These are phyloP conservation scores for Galemys pyrenaicus DNA, from an alignment of 2,113 vertebrate species.

Conservation along the genomic window DNA sequence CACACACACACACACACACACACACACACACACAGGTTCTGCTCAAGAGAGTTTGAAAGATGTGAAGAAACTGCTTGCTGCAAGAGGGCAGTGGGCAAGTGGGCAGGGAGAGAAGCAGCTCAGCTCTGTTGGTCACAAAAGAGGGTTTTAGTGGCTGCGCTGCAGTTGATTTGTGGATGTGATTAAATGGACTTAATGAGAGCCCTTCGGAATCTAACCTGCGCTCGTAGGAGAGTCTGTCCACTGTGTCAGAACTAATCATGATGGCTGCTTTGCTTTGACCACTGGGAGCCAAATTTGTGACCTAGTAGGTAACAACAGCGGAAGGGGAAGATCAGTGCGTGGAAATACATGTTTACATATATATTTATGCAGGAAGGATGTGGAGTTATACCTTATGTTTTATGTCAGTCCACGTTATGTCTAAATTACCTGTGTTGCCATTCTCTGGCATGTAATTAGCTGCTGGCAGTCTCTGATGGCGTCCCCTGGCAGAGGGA, in stretches of 20 bases:
- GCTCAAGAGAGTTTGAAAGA: background rate
- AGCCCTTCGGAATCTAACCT: background rate
- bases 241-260: background rate
- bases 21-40: background rate
- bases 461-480: background rate
- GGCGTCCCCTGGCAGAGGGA: background rate
- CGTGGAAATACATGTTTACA: background rate
- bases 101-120: background rate
- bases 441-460: background rate
- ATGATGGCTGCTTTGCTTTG: background rate
- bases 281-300: slow-evolving; percentile 4
- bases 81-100: no score
- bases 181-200: slow-evolving; percentile 5
- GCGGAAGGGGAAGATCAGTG: no score
- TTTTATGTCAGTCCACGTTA: no score
- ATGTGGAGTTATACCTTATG: no score
- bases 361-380: no score
- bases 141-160: background rate
- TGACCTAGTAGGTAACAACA: background rate
- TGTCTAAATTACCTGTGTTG: no score
- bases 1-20: no score
- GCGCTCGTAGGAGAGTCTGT: background rate
- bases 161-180: background rate
- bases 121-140: background rate
- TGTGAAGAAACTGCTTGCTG: background rate